These are phyloP conservation scores for Eupelmus urozonus DNA, from an alignment of 2,888 invertebrate species.

Conservation along the genomic window DNA sequence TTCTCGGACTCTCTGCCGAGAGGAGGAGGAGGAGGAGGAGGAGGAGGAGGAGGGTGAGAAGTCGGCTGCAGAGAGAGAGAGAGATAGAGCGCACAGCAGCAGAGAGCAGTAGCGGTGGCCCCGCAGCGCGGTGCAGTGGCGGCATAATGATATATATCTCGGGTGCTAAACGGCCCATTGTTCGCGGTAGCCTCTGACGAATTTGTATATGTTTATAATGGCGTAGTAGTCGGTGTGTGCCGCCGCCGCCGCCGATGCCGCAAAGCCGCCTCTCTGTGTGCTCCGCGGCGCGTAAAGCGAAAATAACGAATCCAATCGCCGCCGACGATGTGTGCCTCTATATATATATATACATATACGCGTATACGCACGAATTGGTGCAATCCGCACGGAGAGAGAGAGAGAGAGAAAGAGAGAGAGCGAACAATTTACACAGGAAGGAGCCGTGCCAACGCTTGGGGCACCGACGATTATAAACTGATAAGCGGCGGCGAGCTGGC, in stretches of 20 bases:
- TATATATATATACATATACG: too few species aligned
- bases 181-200: constrained; percentile 75
- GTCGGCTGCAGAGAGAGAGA: constrained; percentile 48
- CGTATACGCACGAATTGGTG: constrained; percentile 60
- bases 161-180: constrained; percentile 77
- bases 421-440: constrained; percentile 57
- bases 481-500: constrained; percentile 56
- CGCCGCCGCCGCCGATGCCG: constrained; percentile 55
- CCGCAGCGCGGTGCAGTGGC: constrained; percentile 62
- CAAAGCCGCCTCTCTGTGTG: constrained; percentile 53
- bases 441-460: too few species aligned
- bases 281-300: constrained; percentile 62
- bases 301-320: constrained; percentile 64
- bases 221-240: constrained; percentile 66
- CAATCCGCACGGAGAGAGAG: constrained; percentile 50
- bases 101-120: constrained; percentile 62
- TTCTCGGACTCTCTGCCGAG: constrained; percentile 12
- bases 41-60: not conserved
- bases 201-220: constrained; percentile 78
- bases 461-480: constrained; percentile 54
- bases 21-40: not conserved
- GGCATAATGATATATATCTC: constrained; percentile 76
- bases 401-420: constrained; percentile 17
- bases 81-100: constrained; percentile 56
- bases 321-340: too few species aligned